These are phyloP conservation scores for Pilophorus perplexus DNA, from an alignment of 2,888 invertebrate species.

Conservation along the genomic window DNA sequence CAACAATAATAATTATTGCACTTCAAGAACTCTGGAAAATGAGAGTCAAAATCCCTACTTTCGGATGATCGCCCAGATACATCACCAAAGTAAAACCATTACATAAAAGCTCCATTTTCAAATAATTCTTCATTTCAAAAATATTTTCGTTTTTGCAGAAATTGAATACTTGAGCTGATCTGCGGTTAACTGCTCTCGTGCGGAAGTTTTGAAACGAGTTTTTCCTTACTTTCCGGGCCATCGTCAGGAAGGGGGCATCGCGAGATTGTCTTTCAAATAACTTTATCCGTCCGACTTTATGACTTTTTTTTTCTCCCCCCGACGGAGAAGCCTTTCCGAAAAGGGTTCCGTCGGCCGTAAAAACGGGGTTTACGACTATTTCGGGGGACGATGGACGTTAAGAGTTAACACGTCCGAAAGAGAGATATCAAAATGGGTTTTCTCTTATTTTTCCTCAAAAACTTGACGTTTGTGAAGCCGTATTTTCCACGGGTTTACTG, in stretches of 20 bases:
- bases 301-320: conserved; percentile 3
- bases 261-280: conserved; percentile 29
- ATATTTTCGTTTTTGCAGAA: no score
- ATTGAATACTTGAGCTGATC: no score
- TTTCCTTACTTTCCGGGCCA: neutral
- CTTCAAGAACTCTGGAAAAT: no score
- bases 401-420: conserved; percentile 28
- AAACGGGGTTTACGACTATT: conserved; percentile 28
- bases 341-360: conserved; percentile 15
- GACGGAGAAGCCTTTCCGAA: conserved; percentile 16
- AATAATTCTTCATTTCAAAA: no score
- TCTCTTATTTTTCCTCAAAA: conserved; percentile 23
- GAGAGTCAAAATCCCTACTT: no score
- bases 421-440: conserved; percentile 32
- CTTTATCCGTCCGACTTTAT: conserved; percentile 26
- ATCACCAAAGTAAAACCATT: no score
- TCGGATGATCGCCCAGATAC: no score
- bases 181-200: neutral
- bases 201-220: neutral
- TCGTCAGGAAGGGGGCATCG: conserved; percentile 19
- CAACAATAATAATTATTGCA: no score
- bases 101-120: no score
- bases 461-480: conserved; percentile 32
- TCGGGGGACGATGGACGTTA: conserved; percentile 7
- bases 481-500: conserved; percentile 16